Conservation (phyloP, 2,797 vertebrate species). For the Protonibea diacanthus region DNA sequence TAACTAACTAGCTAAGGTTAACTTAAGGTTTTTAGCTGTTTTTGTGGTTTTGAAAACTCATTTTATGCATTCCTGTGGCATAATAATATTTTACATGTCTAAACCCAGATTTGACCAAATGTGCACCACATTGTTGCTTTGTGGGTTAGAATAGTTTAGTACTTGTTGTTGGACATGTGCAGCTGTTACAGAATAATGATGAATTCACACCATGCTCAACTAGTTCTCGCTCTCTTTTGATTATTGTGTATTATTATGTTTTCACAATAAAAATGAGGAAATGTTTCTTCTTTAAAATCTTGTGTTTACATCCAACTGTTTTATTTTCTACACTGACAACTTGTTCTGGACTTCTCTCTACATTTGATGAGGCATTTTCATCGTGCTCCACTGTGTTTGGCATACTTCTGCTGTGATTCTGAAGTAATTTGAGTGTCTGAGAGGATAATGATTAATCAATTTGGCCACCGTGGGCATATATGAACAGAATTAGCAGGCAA, state of each 20-base stretch:
- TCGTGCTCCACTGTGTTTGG: background rate
- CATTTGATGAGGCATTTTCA: background rate
- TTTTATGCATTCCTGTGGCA: too few relatives aligned
- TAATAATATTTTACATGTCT: background rate
- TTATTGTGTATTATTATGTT: background rate
- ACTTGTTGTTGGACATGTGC: background rate
- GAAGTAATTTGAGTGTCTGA: constrained; percentile 17
- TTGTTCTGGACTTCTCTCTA: background rate
- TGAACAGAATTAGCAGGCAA: constrained; percentile 8
- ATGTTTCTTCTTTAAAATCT: background rate
- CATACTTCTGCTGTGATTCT: background rate
- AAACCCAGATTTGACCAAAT: background rate
- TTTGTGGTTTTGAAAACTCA: background rate
- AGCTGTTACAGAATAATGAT: background rate
- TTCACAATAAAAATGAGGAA: background rate
- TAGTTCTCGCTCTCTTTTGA: background rate
- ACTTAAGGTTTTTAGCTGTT: background rate
- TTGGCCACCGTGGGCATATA: background rate
- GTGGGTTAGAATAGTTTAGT: background rate
- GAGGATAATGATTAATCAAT: constrained; percentile 21
- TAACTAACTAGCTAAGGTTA: background rate
- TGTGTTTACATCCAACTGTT: background rate
- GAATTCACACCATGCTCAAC: background rate
- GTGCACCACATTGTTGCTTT: background rate
- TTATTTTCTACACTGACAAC: background rate